Base-by-base conservation (phyloP, 1,140 invertebrate genomes). In the Pectinophora gossypiella region DNA sequence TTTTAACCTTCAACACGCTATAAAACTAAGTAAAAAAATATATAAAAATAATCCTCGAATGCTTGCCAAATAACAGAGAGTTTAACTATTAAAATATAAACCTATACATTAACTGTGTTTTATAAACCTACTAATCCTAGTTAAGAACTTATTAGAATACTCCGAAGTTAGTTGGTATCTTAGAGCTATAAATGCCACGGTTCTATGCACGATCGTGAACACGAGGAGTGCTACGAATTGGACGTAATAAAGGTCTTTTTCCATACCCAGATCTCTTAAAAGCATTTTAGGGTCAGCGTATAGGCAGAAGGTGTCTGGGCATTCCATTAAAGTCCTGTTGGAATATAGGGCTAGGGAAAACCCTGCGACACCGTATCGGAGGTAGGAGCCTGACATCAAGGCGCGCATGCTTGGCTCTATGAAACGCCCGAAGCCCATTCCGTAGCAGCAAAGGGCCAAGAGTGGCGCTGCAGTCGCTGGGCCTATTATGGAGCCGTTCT, bases 401-500 rank as follows among this genome's bases (percentile, higher is more conserved):
- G 86, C 55, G 43, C 86, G 78, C 89, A 92, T 91, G 22, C 72
- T 62, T 7, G 70, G 62, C 23, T 91, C 88, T 2, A 92, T 91
- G 36, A 85, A 77, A 0, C 84, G 70, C 0, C 91, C 91, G 68
- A 92, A 92, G 23, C 92, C 91, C 56, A 92, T 90, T 0, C 91
- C 91, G 59, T 92, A 92, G 35, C 91, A 89, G 16, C 90, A 90
- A 10, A 92, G 64, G 0, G 89, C 90, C 18, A 92, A 83, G 0
- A 91, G 85, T 0, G 91, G 91, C 0, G 91, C 89, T 1, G 90
- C 88, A 0, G 84, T 70, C 46, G 90, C 72, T 1, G 91, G 91
- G 1, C 90, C 91, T 7, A 92, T 71, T 16, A 91, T 91, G 6
- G 89, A 88, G 36, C 91, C 91, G 49, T 91, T 92, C 91, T 92